Evolutionary conservation across 2,113 vertebrate genomes (phyloP).

Genomic region (Nansenia antarctica): DNA sequence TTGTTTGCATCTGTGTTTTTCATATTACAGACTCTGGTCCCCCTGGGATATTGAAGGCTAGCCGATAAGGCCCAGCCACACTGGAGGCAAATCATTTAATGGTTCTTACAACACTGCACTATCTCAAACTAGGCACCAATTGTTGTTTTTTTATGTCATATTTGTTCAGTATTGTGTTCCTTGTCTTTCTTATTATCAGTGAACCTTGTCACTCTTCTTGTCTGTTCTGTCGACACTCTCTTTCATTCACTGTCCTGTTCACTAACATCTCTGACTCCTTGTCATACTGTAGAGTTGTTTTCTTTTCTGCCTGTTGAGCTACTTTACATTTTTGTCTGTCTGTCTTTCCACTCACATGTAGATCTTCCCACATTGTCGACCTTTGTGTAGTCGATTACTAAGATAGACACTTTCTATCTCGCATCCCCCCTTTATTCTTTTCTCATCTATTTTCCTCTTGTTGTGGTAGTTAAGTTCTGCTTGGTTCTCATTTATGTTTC

Average conservation of each 20-base stretch:
- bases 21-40: slow-evolving; percentile 83
- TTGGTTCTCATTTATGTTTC: slow-evolving; percentile 18
- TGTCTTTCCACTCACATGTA: background rate
- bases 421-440: slow-evolving; percentile 22
- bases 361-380: background rate
- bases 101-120: slow-evolving; percentile 79
- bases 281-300: background rate
- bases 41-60: slow-evolving; percentile 84
- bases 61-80: slow-evolving; percentile 81
- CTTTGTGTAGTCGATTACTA: background rate
- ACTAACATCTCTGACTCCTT: slow-evolving; percentile 34
- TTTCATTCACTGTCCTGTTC: slow-evolving; percentile 33
- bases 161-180: slow-evolving; percentile 47
- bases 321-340: background rate
- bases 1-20: slow-evolving; percentile 83
- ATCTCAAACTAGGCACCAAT: slow-evolving; percentile 76
- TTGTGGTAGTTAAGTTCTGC: background rate
- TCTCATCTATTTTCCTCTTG: background rate
- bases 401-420: background rate
- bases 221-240: slow-evolving; percentile 9
- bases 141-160: slow-evolving; percentile 58
- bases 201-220: slow-evolving; percentile 16
- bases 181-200: slow-evolving; percentile 12
- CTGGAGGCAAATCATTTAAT: slow-evolving; percentile 82
- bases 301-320: too few species aligned